phyloP scores from a whole-genome alignment of 2,888 invertebrate species.

The Cotesia congregata region DNA sequence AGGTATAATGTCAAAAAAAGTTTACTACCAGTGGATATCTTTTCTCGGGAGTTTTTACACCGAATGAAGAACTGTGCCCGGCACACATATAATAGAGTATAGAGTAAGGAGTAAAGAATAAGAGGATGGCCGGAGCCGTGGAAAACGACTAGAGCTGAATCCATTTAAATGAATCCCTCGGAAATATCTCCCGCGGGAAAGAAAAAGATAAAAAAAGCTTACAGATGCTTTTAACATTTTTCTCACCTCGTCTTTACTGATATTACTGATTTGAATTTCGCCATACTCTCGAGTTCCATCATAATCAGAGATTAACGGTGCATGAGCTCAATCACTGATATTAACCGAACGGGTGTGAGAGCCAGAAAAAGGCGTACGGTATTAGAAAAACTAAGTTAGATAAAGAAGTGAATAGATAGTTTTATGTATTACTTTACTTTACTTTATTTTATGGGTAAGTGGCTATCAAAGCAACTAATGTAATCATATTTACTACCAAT shows the following conservation, averaged over 20 bases:
- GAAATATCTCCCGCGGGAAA: conserved; percentile 11
- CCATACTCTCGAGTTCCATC: conserved; percentile 27
- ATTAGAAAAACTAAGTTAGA: neutral
- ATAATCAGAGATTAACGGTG: conserved; percentile 21
- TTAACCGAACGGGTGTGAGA: neutral
- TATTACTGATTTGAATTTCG: conserved; percentile 7
- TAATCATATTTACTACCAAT: neutral
- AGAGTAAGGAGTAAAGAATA: no score
- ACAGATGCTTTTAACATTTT: conserved; percentile 36
- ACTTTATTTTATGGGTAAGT: neutral
- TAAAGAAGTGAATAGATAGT: neutral
- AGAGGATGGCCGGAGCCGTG: neutral
- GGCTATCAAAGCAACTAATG: neutral
- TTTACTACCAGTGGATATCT: neutral
- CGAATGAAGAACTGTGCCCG: conserved; percentile 20
- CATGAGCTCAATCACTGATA: conserved; percentile 6
- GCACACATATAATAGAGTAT: neutral
- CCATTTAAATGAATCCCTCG: conserved; percentile 26
- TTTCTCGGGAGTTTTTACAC: neutral
- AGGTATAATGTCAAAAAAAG: neutral
- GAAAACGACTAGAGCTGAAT: conserved; percentile 5
- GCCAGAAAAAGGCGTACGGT: neutral
- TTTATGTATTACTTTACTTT: neutral
- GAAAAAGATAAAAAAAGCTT: conserved; percentile 12
- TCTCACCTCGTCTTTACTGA: conserved; percentile 22